Evolutionary conservation across 2,888 invertebrate species (phyloP).

Genomic region (Ommatoiulus sabulosus): DNA sequence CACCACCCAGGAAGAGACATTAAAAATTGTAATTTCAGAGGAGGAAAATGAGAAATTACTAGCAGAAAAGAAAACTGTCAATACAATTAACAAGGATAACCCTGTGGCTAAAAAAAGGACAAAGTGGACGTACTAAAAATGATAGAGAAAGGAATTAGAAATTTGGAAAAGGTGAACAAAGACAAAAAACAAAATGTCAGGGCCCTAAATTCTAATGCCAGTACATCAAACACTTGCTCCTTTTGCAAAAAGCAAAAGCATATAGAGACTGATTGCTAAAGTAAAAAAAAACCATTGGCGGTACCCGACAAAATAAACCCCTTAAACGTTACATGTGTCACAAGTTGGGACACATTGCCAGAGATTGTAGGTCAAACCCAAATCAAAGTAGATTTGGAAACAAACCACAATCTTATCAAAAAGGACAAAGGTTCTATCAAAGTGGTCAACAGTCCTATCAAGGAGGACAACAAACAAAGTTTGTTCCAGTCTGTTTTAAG

Average conservation of each 20-base stretch:
- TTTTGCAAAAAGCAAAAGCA: neutral
- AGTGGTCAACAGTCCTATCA: neutral
- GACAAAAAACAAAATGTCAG: too few relatives aligned
- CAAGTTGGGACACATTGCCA: neutral
- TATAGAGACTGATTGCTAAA: neutral
- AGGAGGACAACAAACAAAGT: neutral
- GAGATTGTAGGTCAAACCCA: neutral
- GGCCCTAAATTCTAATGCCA: too few relatives aligned
- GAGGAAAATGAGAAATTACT: too few relatives aligned
- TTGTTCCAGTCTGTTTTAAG: neutral
- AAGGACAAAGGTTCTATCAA: neutral
- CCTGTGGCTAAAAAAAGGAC: too few relatives aligned
- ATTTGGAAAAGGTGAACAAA: too few relatives aligned
- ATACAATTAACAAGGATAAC: too few relatives aligned
- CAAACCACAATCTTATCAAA: neutral
- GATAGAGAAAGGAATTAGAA: too few relatives aligned
- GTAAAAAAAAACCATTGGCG: neutral
- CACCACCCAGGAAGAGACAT: too few relatives aligned
- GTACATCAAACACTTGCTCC: neutral
- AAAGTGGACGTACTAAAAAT: too few relatives aligned
- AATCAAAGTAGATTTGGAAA: neutral
- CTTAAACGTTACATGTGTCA: neutral
- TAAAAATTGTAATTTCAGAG: too few relatives aligned
- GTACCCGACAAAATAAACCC: neutral
- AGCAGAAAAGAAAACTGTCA: too few relatives aligned